These are phyloP conservation scores for Corythornis madagascariensis DNA, from an alignment of 2,113 vertebrate species.

Conservation along the genomic window DNA sequence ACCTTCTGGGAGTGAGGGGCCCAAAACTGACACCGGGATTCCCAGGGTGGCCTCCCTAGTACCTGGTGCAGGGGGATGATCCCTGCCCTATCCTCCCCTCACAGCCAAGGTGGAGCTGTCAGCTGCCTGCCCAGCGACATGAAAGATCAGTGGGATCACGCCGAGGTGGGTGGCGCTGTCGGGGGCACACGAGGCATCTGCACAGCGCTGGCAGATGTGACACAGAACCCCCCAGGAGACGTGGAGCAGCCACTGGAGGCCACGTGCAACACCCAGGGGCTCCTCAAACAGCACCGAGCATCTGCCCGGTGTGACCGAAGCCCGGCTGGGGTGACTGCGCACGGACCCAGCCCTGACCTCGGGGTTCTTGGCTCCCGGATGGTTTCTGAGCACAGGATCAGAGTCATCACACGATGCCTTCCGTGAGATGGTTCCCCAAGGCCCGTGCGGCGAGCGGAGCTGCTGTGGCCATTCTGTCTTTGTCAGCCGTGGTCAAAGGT, in stretches of 20 bases:
- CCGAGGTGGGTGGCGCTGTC: background rate
- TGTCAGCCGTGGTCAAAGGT: rapidly evolving
- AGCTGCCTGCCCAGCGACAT: background rate
- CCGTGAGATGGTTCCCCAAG: rapidly evolving
- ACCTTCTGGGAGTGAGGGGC: background rate
- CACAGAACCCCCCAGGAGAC: background rate
- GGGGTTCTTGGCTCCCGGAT: rapidly evolving
- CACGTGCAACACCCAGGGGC: background rate
- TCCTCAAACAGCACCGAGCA: background rate
- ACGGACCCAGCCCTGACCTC: background rate
- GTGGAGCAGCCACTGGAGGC: background rate
- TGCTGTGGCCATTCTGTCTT: background rate
- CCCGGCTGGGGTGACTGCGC: rapidly evolving
- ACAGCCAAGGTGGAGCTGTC: background rate
- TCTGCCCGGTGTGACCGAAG: rapidly evolving
- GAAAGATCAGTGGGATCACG: background rate
- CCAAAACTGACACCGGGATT: background rate
- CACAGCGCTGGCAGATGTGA: background rate
- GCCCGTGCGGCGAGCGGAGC: rapidly evolving
- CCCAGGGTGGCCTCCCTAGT: background rate
- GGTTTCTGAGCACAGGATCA: background rate
- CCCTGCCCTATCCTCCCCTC: background rate
- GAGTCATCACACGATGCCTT: rapidly evolving
- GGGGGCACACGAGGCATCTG: background rate
- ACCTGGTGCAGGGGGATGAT: background rate